These are phyloP conservation scores for Pristionchus exspectatus DNA, from an alignment of 2,888 invertebrate genomes.

Conservation along the genomic window DNA sequence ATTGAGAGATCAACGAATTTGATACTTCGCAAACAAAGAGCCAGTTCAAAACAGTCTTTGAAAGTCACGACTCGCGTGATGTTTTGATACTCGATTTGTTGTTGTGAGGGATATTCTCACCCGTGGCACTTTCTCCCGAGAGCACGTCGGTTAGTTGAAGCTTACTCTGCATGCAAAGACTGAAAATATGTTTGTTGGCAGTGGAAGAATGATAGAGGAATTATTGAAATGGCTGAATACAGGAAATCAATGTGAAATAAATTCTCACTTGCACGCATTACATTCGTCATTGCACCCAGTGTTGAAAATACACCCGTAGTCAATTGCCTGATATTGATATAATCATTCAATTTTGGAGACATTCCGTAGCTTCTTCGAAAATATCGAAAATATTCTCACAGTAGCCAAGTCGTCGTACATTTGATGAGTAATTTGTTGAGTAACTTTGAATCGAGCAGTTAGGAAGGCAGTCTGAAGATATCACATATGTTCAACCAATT, in stretches of 20 bases:
- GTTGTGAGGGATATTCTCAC: background rate
- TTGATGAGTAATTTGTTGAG: background rate
- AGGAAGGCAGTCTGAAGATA: slow-evolving; percentile 11
- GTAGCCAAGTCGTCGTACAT: slow-evolving; percentile 48
- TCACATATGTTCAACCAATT: background rate
- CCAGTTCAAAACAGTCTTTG: background rate
- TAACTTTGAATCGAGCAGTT: background rate
- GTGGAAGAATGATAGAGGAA: background rate
- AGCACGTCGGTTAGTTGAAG: slow-evolving; percentile 43
- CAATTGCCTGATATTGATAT: slow-evolving; percentile 7
- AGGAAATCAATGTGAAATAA: background rate
- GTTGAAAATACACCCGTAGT: slow-evolving; percentile 55
- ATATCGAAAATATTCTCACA: background rate
- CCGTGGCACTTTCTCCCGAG: slow-evolving; percentile 38
- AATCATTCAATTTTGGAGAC: background rate
- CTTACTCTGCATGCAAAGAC: slow-evolving; percentile 48
- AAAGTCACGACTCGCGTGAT: background rate
- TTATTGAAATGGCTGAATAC: background rate
- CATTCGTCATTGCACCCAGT: slow-evolving; percentile 50
- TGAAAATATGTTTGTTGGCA: background rate
- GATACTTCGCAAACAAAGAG: background rate
- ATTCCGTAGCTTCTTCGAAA: background rate
- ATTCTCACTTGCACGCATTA: slow-evolving; percentile 28
- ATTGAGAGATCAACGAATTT: background rate
- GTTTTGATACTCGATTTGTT: background rate